Percentiles rank a stretch among this genome's conserved stretches.
These are phyloP conservation scores for Achlya flavicornis DNA, from an alignment of 2,888 invertebrate genomes.

Conservation along the genomic window DNA sequence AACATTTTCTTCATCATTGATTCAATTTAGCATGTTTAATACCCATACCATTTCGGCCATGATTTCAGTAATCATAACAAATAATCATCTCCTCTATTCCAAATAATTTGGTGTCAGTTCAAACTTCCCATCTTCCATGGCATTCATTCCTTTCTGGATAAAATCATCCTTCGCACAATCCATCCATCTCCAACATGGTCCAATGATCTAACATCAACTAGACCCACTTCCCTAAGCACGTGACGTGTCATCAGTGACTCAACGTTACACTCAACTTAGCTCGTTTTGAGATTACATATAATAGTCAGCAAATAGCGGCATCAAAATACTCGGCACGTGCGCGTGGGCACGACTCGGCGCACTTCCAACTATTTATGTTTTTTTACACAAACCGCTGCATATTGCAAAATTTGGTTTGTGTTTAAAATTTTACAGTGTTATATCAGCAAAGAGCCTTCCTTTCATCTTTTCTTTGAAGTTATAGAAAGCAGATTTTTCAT, in stretches of 20 bases:
- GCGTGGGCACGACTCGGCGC: constrained; percentile 13
- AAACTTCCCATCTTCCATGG: too few relatives aligned
- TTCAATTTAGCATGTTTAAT: too few relatives aligned
- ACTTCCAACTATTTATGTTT: constrained; percentile 10
- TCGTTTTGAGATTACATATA: background rate
- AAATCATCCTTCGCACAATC: too few relatives aligned
- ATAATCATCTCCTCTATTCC: too few relatives aligned
- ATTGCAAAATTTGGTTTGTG: constrained; percentile 6
- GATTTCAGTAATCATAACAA: too few relatives aligned
- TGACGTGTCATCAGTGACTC: background rate
- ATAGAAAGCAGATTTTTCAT: background rate
- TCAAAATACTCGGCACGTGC: constrained; percentile 13
- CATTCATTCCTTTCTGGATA: too few relatives aligned
- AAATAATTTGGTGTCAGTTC: too few relatives aligned
- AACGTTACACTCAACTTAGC: constrained; percentile 1
- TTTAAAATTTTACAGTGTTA: background rate
- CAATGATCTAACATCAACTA: background rate
- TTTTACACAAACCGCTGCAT: background rate
- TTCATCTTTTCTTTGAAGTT: background rate
- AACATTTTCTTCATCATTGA: too few relatives aligned
- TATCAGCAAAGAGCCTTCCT: background rate
- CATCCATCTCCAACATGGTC: background rate
- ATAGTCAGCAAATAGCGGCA: constrained; percentile 1
- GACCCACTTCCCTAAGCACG: background rate
- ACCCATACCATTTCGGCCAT: background rate